Conservation (phyloP, 2,888 invertebrate species). For the Metopia argyrocephala region DNA sequence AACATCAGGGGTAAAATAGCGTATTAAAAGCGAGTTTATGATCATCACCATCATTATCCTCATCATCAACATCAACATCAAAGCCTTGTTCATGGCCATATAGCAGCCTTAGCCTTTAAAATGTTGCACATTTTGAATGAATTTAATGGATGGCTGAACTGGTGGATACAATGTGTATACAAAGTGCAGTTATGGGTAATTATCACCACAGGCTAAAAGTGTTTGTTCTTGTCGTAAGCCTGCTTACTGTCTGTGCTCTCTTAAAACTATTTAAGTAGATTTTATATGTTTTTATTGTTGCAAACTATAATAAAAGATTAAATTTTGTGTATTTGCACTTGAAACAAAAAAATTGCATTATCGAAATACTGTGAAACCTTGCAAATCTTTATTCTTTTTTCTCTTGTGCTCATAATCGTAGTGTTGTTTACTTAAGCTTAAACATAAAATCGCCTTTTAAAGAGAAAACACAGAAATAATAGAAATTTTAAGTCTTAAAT, state of each 20-base stretch:
- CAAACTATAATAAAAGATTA: slow-evolving; percentile 35
- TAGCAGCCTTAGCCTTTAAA: slow-evolving; percentile 27
- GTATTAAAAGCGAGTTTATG: background rate
- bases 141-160: background rate
- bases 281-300: background rate
- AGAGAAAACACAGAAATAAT: slow-evolving; percentile 1
- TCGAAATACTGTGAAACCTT: slow-evolving; percentile 19
- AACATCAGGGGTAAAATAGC: slow-evolving; percentile 5
- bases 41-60: slow-evolving; percentile 8
- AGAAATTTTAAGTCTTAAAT: slow-evolving; percentile 35
- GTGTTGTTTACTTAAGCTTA: slow-evolving; percentile 47
- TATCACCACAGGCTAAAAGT: slow-evolving; percentile 60
- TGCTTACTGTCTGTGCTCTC: slow-evolving; percentile 8
- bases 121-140: background rate
- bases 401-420: background rate
- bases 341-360: too few relatives aligned
- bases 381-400: slow-evolving; percentile 1
- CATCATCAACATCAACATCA: background rate
- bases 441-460: slow-evolving; percentile 13
- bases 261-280: slow-evolving; percentile 36
- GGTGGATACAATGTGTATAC: slow-evolving; percentile 56
- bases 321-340: slow-evolving; percentile 42
- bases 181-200: slow-evolving; percentile 63
- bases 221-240: slow-evolving; percentile 19
- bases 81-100: background rate